Evolutionary conservation across 2,113 vertebrate species (phyloP), one percentile per base, ranked within the genome.

Genomic region (Lagopus muta): DNA sequence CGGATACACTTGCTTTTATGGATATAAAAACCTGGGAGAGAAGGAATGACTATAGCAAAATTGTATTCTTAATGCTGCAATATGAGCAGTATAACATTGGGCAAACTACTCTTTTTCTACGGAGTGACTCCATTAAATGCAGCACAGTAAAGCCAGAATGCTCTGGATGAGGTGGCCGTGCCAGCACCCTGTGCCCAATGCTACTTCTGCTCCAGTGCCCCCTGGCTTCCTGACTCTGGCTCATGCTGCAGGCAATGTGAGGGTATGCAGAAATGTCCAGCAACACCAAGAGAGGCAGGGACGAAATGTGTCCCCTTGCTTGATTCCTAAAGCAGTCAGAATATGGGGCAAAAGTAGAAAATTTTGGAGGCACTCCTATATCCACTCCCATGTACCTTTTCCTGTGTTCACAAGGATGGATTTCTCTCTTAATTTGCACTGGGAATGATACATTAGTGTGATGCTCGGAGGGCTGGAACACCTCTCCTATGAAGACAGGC

Each of bases 1-100:
- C 76, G 87, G 86, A 93, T 80, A 82, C 93, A 82, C 76, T 90
- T 93, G 93, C 81, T 91, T 92, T 93, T 91, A 93, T 77, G 92
- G 89, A 85, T 81, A 48, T 83, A 89, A 92, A 86, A 95, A 88
- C 86, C 92, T 79, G 48, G 16, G 61, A 76, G 81, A 86, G 45
- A 89, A 91, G 66, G 91, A 95, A 91, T 92, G 1, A 76, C 90
- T 93, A 61, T 32, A 78, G 75, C 67, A 89, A 92, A 95, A 93
- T 73, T 86, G 82, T 89, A 89, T 74, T 95, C 93, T 95, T 95
- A 94, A 92, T 88, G 80, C 52, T 84, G 16, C 85, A 88, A 86
- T 94, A 60, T 89, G 80, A 90, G 83, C 43, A 73, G 43, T 42
- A 61, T 72, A 85, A 88, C 69, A 70, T n/a, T 91, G 82, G 76